A percentile compares a stretch with the other conserved stretches of the same genome.
phyloP scores from a whole-genome alignment of 2,113 vertebrate genomes.

The Thalassoma bifasciatum region DNA sequence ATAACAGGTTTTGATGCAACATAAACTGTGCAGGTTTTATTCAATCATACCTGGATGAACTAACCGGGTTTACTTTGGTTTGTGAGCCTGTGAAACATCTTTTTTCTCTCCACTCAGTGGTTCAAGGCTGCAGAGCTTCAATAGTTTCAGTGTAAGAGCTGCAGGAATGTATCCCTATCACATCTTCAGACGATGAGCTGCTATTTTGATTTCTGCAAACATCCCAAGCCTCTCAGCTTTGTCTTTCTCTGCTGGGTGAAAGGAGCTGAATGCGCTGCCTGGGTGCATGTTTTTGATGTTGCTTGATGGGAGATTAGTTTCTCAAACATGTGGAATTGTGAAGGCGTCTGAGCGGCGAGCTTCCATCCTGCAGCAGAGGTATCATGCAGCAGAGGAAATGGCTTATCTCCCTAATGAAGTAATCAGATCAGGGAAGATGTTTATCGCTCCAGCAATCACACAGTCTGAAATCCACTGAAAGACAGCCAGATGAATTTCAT shows the following conservation, averaged over 20 bases:
- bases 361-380: conserved; percentile 33
- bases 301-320: conserved; percentile 42
- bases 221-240: conserved; percentile 47
- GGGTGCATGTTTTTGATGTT: conserved; percentile 10
- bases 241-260: conserved; percentile 48
- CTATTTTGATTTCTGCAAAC: conserved; percentile 24
- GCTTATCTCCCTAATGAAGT: conserved; percentile 59
- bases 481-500: conserved; percentile 29
- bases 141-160: too few relatives aligned
- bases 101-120: too few relatives aligned
- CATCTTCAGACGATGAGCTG: conserved; percentile 25
- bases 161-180: conserved; percentile 17
- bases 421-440: conserved; percentile 58
- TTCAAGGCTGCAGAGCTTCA: conserved; percentile 17
- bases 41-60: too few relatives aligned
- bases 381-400: conserved; percentile 38
- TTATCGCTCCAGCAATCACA: conserved; percentile 66
- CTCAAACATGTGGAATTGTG: conserved; percentile 39
- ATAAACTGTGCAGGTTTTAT: not conserved
- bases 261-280: conserved; percentile 26
- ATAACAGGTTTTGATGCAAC: not conserved
- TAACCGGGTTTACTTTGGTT: not conserved
- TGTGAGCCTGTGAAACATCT: not conserved
- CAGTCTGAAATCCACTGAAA: conserved; percentile 35
- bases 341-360: conserved; percentile 38